Base-by-base conservation (phyloP, 1,140 invertebrate species). In the Meloidogyne exigua region DNA sequence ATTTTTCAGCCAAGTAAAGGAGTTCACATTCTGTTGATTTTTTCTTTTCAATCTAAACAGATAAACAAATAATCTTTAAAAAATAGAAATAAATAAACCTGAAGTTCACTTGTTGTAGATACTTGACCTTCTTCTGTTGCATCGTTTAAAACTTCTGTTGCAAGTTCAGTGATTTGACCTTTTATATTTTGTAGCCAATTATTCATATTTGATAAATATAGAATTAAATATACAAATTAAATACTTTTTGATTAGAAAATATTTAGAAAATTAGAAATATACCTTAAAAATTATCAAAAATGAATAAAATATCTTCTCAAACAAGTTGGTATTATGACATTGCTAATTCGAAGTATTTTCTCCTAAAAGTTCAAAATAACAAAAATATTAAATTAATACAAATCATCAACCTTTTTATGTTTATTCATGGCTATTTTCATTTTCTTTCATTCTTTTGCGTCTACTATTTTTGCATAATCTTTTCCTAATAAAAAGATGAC, bases 91-190 rank as follows among this genome's bases (percentile, higher is more conserved):
- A 28, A 36, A 65, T 69, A 12, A 4, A 80, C 78, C 39, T 81
- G 78, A 39, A 79, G 26, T 76, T 80, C 77, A 36, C 72, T 77
- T 25, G 68, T 44, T n/a, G 71, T 68, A 4, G 78, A 65, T 79
- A 79, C 78, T 57, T 81, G 76, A 2, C 66, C 78, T 42, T 79
- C 78, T 73, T 80, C 77, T n/a, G 68, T 81, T 26, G 78, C 77
- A 32, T 79, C 79, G 26, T 79, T 25, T 13, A 79, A 67, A 11
- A 79, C 78, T 68, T 79, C 78, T 10, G 78, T 65, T 42, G 78
- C 78, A 18, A 79, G 62, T 63, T 79, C 78, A 3, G 49, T 44
- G 1, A 79, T 49, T 42, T 79, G 78, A 7, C 79, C 79, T 70
- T 79, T 57, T 25, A 79, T 80, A 23, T 79, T 79, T 26, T 64